phyloP scores from a whole-genome alignment of 2,888 invertebrate species.

The Apantesis nais region DNA sequence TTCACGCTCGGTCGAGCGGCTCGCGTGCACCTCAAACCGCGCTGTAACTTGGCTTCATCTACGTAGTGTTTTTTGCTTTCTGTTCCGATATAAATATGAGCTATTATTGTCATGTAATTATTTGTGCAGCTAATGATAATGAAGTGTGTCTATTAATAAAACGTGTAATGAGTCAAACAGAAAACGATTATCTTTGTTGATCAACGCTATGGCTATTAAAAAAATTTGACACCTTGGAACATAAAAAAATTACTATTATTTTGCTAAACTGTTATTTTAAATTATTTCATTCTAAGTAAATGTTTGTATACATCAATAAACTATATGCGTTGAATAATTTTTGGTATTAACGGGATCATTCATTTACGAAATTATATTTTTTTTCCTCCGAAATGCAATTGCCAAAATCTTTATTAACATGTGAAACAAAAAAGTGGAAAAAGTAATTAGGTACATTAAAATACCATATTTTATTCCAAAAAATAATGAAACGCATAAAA shows the following conservation, averaged over 20 bases:
- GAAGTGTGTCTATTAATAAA: neutral
- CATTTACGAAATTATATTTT: conserved; percentile 52
- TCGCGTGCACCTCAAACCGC: conserved; percentile 47
- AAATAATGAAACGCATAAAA: conserved; percentile 67
- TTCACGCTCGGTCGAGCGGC: conserved; percentile 79
- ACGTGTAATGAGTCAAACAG: neutral
- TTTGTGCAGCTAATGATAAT: neutral
- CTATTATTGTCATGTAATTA: neutral
- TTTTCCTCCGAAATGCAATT: conserved; percentile 45
- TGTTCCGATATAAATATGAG: conserved; percentile 28
- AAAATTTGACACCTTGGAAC: neutral
- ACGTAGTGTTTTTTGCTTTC: conserved; percentile 21
- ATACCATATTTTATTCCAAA: conserved; percentile 67
- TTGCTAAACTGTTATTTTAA: neutral
- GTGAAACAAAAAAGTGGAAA: conserved; percentile 56
- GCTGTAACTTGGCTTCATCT: conserved; percentile 8
- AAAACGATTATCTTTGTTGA: conserved; percentile 3
- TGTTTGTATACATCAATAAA: neutral
- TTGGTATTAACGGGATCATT: conserved; percentile 46
- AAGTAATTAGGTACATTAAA: conserved; percentile 67
- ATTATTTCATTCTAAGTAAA: neutral
- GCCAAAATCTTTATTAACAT: conserved; percentile 53
- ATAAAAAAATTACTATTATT: conserved; percentile 3
- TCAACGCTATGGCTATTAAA: conserved; percentile 1
- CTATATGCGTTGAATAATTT: conserved; percentile 29